Evolutionary conservation across 2,888 invertebrate species (phyloP).

Genomic region (Oligia fasciuncula): DNA sequence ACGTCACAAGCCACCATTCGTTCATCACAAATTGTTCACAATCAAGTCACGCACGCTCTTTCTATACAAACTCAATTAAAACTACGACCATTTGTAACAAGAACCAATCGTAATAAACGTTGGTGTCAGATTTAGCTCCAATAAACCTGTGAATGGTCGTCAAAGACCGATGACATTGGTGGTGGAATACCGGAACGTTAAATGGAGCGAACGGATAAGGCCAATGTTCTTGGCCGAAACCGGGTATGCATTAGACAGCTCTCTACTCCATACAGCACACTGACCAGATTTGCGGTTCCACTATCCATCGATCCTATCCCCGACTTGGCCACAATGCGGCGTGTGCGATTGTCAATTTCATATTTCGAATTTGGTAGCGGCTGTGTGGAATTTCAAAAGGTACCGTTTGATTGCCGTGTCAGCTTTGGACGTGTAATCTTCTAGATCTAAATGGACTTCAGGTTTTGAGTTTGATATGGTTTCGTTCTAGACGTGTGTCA

Average conservation of each 20-base stretch:
- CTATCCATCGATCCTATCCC: conserved; percentile 66
- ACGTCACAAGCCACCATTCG: conserved; percentile 56
- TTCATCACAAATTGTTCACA: conserved; percentile 71
- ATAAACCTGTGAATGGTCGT: conserved; percentile 66
- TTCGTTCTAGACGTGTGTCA: neutral
- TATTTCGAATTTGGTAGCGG: conserved; percentile 59
- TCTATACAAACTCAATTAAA: conserved; percentile 81
- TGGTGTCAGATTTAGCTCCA: conserved; percentile 60
- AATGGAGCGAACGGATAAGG: conserved; percentile 70
- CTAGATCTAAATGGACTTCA: conserved; percentile 32
- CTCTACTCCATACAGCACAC: conserved; percentile 58
- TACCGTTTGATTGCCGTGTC: conserved; percentile 37
- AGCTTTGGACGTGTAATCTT: conserved; percentile 38
- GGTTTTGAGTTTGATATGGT: conserved; percentile 11
- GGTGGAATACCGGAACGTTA: conserved; percentile 66
- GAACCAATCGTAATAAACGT: conserved; percentile 70
- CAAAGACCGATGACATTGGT: conserved; percentile 68
- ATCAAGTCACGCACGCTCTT: conserved; percentile 71
- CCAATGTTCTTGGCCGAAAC: conserved; percentile 71
- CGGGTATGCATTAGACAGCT: conserved; percentile 72
- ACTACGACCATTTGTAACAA: conserved; percentile 78
- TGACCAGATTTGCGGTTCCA: conserved; percentile 69
- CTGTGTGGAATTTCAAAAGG: conserved; percentile 53
- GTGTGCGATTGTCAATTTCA: conserved; percentile 61
- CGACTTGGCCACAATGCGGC: conserved; percentile 56